Evolutionary conservation across 2,888 invertebrate species (phyloP), one percentile per base, ranked within the genome.

Genomic region (Lycocerus yunnanus): DNA sequence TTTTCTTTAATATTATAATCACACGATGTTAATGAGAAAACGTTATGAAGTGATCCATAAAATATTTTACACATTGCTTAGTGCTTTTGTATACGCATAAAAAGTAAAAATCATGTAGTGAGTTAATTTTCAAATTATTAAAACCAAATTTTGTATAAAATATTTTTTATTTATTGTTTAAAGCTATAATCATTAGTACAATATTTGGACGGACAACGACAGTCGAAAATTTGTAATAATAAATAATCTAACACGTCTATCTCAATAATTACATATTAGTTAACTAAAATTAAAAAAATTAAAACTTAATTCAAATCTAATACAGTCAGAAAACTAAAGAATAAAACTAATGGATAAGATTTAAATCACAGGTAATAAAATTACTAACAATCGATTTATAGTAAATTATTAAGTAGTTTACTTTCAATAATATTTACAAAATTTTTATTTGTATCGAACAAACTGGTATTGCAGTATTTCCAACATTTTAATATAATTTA

Each of bases 21-120:
- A 84, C 82, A 85, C 77, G 79, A 78, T 82, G 80, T 83, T 84
- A 84, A 84, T 84, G 82, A 80, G 83, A 83, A 84, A 83, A 83
- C 80, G 82, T 81, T 83, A 81, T 80, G 80, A 72, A 71, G 70
- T 76, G 72, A 43, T 43, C n/a, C n/a, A n/a, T 43, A 43, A 21
- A 43, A 43, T 43, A 6, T n/a, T 5, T 43, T 43, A n/a, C n/a
- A 43, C 43, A 43, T n/a, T 43, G n/a, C n/a, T 43, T 43, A 73
- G 72, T 80, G 80, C 81, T 81, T 80, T 82, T 81, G 80, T 79
- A 71, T 77, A 27, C 20, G 24, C 15, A 60, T 13, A 61, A 66
- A 69, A n/a, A n/a, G n/a, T 27, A 43, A 18, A 18, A 18, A 61
- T 21, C 9, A 61, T 16, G 15, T 18, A 14, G 13, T 61, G 18